Evolutionary conservation across 2,888 invertebrate species (phyloP).

Genomic region (Tipula confusa): DNA sequence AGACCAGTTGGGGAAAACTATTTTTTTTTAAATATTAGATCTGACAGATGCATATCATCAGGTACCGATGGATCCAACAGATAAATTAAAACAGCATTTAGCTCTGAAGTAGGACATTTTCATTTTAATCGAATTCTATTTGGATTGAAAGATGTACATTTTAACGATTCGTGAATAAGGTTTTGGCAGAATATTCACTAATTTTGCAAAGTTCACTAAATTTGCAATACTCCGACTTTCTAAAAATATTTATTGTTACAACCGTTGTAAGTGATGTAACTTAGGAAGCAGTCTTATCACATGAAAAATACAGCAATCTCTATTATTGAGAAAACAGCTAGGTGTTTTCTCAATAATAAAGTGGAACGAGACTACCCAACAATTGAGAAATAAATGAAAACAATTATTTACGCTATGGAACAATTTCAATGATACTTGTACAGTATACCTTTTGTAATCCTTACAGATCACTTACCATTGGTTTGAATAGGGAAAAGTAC

Average conservation of each 20-base stretch:
- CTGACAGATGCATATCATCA: too few relatives aligned
- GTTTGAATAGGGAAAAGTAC: not conserved
- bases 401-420: too few relatives aligned
- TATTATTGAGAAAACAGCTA: not conserved
- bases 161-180: not conserved
- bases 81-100: too few relatives aligned
- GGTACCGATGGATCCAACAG: too few relatives aligned
- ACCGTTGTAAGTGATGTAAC: not conserved
- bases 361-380: too few relatives aligned
- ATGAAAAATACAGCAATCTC: not conserved
- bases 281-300: too few relatives aligned
- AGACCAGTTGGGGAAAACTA: too few relatives aligned
- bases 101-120: not conserved
- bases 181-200: not conserved
- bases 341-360: too few relatives aligned
- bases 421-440: not conserved
- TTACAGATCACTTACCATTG: not conserved
- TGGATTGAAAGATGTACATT: not conserved
- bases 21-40: too few relatives aligned
- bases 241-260: not conserved
- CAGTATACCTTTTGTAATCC: not conserved
- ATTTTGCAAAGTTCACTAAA: not conserved
- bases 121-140: too few relatives aligned
- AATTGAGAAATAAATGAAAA: too few relatives aligned
- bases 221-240: not conserved